These are phyloP conservation scores for Archips xylosteana DNA, from an alignment of 2,888 invertebrate genomes.

Conservation along the genomic window DNA sequence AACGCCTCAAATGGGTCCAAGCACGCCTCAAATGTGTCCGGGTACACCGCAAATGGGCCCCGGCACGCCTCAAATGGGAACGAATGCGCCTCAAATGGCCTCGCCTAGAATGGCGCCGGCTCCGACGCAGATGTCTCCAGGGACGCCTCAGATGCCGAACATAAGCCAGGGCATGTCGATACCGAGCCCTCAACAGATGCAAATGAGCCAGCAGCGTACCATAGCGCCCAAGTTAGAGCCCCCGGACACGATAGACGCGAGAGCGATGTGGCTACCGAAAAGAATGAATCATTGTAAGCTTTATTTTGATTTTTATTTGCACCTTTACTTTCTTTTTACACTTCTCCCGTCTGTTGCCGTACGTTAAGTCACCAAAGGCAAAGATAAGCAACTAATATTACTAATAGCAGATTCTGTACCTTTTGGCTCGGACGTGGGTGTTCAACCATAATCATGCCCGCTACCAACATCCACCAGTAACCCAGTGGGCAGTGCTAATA, in stretches of 20 bases:
- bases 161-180: constrained; percentile 76
- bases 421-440: no score
- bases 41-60: constrained; percentile 66
- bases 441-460: no score
- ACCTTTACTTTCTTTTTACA: constrained; percentile 43
- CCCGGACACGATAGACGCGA: constrained; percentile 85
- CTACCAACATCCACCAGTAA: no score
- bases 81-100: constrained; percentile 72
- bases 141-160: constrained; percentile 75
- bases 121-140: constrained; percentile 78
- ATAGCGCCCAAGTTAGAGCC: constrained; percentile 86
- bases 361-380: neutral
- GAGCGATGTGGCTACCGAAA: constrained; percentile 88
- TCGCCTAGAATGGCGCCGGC: constrained; percentile 78
- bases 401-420: no score
- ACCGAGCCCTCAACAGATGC: constrained; percentile 73
- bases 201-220: constrained; percentile 72
- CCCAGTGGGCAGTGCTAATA: no score
- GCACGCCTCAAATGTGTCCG: constrained; percentile 60
- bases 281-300: constrained; percentile 89
- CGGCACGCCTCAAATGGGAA: constrained; percentile 61
- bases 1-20: constrained; percentile 52
- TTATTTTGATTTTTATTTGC: constrained; percentile 62
- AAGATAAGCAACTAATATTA: no score
- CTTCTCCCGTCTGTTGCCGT: constrained; percentile 44